Percentiles rank a stretch among this genome's conserved stretches.
These are phyloP conservation scores for Tridacna gigas DNA, from an alignment of 2,888 invertebrate species.

Conservation along the genomic window DNA sequence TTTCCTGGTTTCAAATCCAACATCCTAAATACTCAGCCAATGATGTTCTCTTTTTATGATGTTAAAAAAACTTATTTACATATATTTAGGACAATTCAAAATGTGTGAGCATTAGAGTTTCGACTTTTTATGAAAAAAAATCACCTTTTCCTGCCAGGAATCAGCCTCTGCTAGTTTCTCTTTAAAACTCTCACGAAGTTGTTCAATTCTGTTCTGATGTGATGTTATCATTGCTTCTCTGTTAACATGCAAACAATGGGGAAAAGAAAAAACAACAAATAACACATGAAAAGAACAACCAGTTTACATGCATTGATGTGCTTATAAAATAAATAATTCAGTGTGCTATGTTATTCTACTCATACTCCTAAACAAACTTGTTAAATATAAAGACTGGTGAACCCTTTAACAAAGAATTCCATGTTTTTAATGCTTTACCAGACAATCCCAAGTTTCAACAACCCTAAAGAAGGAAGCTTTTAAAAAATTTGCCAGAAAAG, in stretches of 20 bases:
- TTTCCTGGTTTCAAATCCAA: no score
- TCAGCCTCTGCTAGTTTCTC: slow-evolving; percentile 81
- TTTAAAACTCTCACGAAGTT: slow-evolving; percentile 83
- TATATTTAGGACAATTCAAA: no score
- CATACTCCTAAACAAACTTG: background rate
- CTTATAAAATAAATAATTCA: background rate
- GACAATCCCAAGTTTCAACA: no score
- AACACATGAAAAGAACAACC: background rate
- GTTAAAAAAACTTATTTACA: no score
- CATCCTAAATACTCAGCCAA: no score
- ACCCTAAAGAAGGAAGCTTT: background rate
- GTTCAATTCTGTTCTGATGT: slow-evolving; percentile 83
- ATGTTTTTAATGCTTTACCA: background rate
- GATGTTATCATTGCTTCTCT: slow-evolving; percentile 83
- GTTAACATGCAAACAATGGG: slow-evolving; percentile 37
- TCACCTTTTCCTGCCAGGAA: slow-evolving; percentile 83
- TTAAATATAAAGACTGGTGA: background rate
- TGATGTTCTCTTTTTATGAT: no score
- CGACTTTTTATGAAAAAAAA: no score
- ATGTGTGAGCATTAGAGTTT: no score
- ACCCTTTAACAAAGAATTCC: background rate
- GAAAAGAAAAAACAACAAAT: slow-evolving; percentile 17
- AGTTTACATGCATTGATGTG: no score
- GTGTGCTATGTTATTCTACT: background rate
- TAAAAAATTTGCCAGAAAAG: background rate